These are phyloP conservation scores for Porphyrio hochstetteri DNA, from an alignment of 2,113 vertebrate species.

Conservation along the genomic window DNA sequence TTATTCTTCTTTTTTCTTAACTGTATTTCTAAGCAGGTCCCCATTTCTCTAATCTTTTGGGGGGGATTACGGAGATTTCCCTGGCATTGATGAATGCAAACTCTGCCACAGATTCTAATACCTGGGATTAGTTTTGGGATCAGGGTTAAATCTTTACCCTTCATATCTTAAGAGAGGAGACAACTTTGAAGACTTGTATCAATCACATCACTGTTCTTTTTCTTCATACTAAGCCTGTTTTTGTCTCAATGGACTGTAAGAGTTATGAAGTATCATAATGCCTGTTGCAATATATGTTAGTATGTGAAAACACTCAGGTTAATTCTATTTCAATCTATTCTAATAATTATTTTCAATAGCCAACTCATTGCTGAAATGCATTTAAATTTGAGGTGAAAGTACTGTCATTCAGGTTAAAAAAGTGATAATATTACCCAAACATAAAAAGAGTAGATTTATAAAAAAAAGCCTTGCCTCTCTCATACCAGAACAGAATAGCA, in stretches of 20 bases:
- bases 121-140: not conserved
- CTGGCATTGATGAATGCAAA: not conserved
- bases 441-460: not conserved
- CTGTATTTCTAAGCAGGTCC: not conserved
- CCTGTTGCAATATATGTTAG: not conserved
- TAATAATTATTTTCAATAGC: not conserved
- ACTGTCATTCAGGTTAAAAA: not conserved
- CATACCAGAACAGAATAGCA: not conserved
- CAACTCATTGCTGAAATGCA: not conserved
- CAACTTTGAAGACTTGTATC: not conserved
- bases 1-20: not conserved
- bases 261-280: not conserved
- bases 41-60: not conserved
- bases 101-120: not conserved
- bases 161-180: not conserved
- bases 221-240: not conserved
- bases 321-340: not conserved
- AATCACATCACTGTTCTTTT: not conserved
- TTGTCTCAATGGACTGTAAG: not conserved
- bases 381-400: not conserved
- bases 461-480: not conserved
- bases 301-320: not conserved
- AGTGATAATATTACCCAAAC: not conserved
- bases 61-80: not conserved
- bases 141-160: not conserved